phyloP scores from a whole-genome alignment of 2,888 invertebrate species.

The Teleogryllus oceanicus region DNA sequence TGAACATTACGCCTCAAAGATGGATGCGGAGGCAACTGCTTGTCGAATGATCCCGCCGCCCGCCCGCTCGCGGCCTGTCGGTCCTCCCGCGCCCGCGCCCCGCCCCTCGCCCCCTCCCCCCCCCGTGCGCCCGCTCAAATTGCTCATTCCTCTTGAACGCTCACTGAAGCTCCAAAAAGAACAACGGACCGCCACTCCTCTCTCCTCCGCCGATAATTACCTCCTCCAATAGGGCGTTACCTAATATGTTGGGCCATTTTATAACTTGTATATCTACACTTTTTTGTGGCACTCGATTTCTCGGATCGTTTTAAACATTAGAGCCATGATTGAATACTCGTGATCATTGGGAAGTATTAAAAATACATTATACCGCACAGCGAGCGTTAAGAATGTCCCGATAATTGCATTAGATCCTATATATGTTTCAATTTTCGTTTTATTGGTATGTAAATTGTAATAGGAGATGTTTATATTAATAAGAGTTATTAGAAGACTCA shows the following conservation, averaged over 20 bases:
- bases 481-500: background rate
- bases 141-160: background rate
- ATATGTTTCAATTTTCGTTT: background rate
- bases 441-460: constrained; percentile 18
- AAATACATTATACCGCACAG: background rate
- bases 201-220: background rate
- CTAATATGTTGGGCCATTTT: constrained; percentile 18
- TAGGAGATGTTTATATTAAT: background rate
- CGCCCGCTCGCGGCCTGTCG: background rate
- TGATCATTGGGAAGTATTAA: background rate
- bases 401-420: background rate
- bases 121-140: background rate
- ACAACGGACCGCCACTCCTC: background rate
- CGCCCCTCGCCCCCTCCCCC: background rate
- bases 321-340: background rate
- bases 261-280: constrained; percentile 6
- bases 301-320: constrained; percentile 1
- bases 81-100: background rate
- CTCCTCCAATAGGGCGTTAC: background rate
- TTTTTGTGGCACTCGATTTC: background rate
- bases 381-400: background rate
- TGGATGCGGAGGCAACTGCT: background rate
- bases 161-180: background rate
- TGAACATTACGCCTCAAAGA: background rate
- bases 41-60: background rate